Evolutionary conservation across 2,113 vertebrate species (phyloP), one percentile per base, ranked within the genome.

Genomic region (Bubo scandiacus): DNA sequence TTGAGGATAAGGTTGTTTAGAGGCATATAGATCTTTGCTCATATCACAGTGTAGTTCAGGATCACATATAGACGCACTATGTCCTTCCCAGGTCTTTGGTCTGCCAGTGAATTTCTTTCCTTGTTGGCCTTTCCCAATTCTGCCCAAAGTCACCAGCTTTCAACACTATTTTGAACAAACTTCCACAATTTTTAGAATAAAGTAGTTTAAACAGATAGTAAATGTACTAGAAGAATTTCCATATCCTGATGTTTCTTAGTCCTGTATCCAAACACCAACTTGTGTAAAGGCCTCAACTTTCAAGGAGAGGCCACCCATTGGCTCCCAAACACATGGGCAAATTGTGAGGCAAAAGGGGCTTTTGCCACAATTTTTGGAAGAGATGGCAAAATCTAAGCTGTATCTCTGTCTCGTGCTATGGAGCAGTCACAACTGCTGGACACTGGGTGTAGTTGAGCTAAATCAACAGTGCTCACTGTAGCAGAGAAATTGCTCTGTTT

Each of bases 41-140:
- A 0, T 73, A 29, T 55, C 61, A 38, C 23, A 79, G 16, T 3
- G 11, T 22, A 75, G 16, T 22, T 84, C 65, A 87, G 34, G 15
- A 63, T 59, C 25, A 11, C 5, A 6, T 11, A 19, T 9, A 65
- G 32, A 34, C 26, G 47, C 0, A 1, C 0, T 20, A 2, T 43
- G 11, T 52, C 14, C 13, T 91, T 78, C n/a, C 16, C 1, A 0
- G 4, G 3, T 51, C 22, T 77, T 23, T 62, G 2, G 9, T 63
- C 17, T 63, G 18, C 5, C 27, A 40, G 16, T 36, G 65, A 40
- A 47, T 79, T 78, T 73, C 23, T 78, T 73, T 81, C n/a, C 6
- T 25, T 81, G 3, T 17, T 36, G 25, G 11, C 11, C 29, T 72
- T 20, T 2, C 6, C 67, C 43, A 25, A 20, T 47, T 92, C 26